Base-by-base conservation (phyloP, 2,113 vertebrate genomes). In the Ibidorhyncha struthersii region DNA sequence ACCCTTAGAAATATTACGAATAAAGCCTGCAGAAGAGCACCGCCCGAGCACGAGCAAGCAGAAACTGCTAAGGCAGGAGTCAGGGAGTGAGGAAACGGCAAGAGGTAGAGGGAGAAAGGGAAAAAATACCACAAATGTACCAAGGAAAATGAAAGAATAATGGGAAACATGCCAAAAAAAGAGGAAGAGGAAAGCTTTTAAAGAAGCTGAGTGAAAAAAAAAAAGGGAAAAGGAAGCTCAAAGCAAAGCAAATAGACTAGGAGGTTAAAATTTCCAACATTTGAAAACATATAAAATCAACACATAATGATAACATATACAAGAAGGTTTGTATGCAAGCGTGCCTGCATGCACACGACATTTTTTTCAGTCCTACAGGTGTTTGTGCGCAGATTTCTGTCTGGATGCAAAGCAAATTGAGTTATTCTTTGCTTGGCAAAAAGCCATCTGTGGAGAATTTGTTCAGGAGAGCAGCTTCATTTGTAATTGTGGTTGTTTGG, bases 121-220 rank as follows among this genome's bases (percentile, higher is more conserved):
- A 18, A 10, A 29, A 36, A 74, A 40, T 40, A 52, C 1, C 43
- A 58, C 89, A 84, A 82, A 74, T 61, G 3, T 41, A 23, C 43
- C 10, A 83, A 91, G 47, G n/a, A 92, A 92, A 87, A 91, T 38
- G 30, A 91, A 27, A 94, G 14, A 72, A 84, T 78, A 78, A 78
- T 78, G 32, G 20, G 55, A 92, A 86, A 53, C 2, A 5, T 59
- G 38, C 8, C 36, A 45, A 67, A 66, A 30, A 43, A 56, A 49
- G 18, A 70, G 36, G 34, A 94, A 92, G 27, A 78, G 27, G 47
- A 80, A 43, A 70, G 22, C 11, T 88, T 92, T 92, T 70, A n/a
- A 5, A 89, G 76, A 91, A 87, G 36, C 63, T 82, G 53, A 59
- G 36, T 36, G 23, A 34, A 30, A 45, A 34, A 59, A 29, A 25